These are phyloP conservation scores for Crotalus viridis DNA, from an alignment of 2,113 vertebrate genomes.

Conservation along the genomic window DNA sequence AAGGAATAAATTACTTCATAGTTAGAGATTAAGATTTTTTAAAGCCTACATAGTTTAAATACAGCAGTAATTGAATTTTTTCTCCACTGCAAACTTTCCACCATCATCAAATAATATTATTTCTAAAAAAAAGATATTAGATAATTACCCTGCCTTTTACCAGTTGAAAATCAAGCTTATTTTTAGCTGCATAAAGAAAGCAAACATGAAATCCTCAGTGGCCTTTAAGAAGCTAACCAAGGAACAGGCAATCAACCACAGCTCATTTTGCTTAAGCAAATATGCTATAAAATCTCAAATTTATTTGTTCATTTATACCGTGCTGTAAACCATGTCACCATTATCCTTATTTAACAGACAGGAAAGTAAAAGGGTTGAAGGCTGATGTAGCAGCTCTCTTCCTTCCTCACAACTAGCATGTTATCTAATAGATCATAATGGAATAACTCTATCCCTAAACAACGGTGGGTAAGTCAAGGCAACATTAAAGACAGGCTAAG, in stretches of 20 bases:
- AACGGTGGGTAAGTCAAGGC: not conserved
- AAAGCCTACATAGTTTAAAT: not conserved
- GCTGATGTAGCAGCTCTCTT: not conserved
- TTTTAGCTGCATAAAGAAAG: not conserved
- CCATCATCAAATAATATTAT: slow-evolving; percentile 3
- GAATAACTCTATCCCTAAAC: not conserved
- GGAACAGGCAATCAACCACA: not conserved
- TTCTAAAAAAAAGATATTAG: not conserved
- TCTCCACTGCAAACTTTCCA: accelerated
- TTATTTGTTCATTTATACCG: not conserved
- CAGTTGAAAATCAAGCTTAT: slow-evolving; percentile 3
- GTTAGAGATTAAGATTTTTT: not conserved
- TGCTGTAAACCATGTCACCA: not conserved
- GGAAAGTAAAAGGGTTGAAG: not conserved
- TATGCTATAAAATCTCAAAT: not conserved
- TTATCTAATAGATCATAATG: not conserved
- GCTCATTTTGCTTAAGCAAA: not conserved
- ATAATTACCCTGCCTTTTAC: not conserved
- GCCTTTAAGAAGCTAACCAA: not conserved
- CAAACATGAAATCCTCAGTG: not conserved
- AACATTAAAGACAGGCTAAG: too few species aligned
- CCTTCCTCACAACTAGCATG: not conserved
- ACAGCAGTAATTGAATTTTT: not conserved
- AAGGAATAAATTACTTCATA: slow-evolving; percentile 30
- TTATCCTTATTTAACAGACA: not conserved